Evolutionary conservation across 2,888 invertebrate species (phyloP), one percentile per base, ranked within the genome.

Genomic region (Pseudococcus longispinus): DNA sequence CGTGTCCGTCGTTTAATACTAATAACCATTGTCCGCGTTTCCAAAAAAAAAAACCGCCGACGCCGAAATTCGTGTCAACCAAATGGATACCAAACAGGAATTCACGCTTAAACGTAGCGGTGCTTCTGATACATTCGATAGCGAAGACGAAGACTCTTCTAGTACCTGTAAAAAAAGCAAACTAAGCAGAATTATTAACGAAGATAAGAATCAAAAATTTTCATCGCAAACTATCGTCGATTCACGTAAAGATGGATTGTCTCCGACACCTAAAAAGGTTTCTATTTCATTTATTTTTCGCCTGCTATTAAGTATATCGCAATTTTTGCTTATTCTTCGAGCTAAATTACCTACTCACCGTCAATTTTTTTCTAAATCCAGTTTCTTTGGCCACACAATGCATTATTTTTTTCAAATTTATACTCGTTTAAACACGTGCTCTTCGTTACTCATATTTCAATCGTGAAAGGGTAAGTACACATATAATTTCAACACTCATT

Each of bases 1-100:
- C 84, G 84, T 84, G 84, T 84, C 84, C 84, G 84, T 84, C 84
- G 84, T 84, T 80, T 80, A 80, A 80, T 80, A 80, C 77, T 37
- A 80, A 80, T 80, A 80, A 80, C 77, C 77, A 42, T 80, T 80
- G 77, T 80, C 77, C 77, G 77, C 77, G 77, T 80, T 80, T 20
- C 20, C 55, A n/a, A 2, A 60, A n/a, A 74, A 32, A 32, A 37
- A 70, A 60, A 70, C 29, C 70, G 32, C 74, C 37, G 77, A 20
- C 77, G 42, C 60, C 60, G 60, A 60, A 74, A n/a, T 37, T 80
- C 77, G 77, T 80, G 42, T 80, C 77, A 32, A 42, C 77, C 77
- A 80, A 80, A 80, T 80, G 77, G 77, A 80, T 42, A 42, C 77
- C 42, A 80, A 80, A 23, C 77, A 42, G 20, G 77, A 42, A 20